Base-by-base conservation (phyloP, 92 coral and sea anemone species). In the Epizoanthus stellaris region DNA sequence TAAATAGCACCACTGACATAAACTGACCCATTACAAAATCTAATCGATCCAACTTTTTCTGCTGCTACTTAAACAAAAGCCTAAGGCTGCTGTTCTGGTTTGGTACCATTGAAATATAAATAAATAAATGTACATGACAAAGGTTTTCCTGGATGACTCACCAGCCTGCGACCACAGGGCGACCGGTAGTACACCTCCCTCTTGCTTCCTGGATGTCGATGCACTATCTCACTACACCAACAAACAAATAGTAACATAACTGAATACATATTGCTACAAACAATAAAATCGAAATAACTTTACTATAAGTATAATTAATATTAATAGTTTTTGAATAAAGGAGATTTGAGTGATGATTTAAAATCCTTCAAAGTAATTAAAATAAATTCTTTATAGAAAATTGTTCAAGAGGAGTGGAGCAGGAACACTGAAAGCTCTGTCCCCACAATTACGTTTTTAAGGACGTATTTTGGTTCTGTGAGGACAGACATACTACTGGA, bases 181-280 rank as follows among this genome's bases (percentile, higher is more conserved):
- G 99, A 89, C 4, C 99, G 94, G 87, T 96, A 96, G 74, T 96
- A 96, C 15, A 96, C 95, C 14, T 95, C 95, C 47, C 87, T 93
- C 82, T 89, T 94, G 88, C 82, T 85, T 13, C 92, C 95, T 69
- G 91, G 95, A 61, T 94, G 97, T 14, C 97, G 91, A 73, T 91
- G 92, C 0, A 92, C 91, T 11, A 95, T 81, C 68, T 97, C 99
- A 15, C 98, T 94, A 86, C 10, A 45, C 3, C 45, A 75, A 52
- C 34, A 84, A 6, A 3, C 39, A 64, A 21, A 62, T 8, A 5
- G 20, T 17, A 61, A 17, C 21, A 61, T 17, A 61, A 17, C 17
- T 61, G 7, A 5, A 14, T 8, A 61, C 67, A 23, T 23, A 23
- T 23, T 23, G 25, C 25, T 23, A 23, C 25, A 23, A 23, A 23